A percentile compares a stretch with the other conserved stretches of the same genome.
These are phyloP conservation scores for Rhyacophila brunnea DNA, from an alignment of 1,140 invertebrate species.

Conservation along the genomic window DNA sequence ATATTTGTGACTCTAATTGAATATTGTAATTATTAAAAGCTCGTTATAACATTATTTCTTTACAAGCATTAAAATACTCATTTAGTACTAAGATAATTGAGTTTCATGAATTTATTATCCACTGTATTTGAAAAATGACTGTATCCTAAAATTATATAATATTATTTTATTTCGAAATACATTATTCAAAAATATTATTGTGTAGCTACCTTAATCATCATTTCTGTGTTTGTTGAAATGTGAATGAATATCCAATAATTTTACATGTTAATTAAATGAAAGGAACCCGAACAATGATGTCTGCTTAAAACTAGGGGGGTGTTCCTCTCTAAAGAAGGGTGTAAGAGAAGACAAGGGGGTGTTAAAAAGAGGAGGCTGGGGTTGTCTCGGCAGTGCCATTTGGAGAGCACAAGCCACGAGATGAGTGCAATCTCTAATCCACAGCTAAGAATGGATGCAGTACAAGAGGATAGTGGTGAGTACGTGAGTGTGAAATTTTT, in stretches of 20 bases:
- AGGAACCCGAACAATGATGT: slow-evolving; percentile 30
- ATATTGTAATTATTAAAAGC: too few relatives aligned
- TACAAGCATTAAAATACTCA: too few relatives aligned
- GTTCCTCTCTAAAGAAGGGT: background rate
- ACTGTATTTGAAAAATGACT: too few relatives aligned
- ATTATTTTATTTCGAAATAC: too few relatives aligned
- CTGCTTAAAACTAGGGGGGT: background rate
- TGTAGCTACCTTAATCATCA: too few relatives aligned
- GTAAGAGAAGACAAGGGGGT: background rate
- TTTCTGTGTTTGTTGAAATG: too few relatives aligned
- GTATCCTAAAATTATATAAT: too few relatives aligned
- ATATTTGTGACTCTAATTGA: too few relatives aligned
- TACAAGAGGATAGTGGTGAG: slow-evolving; percentile 7
- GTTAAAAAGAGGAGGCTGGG: background rate
- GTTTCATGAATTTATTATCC: too few relatives aligned
- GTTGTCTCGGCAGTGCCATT: slow-evolving; percentile 27
- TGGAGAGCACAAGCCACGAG: slow-evolving; percentile 31
- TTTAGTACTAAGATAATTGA: too few relatives aligned
- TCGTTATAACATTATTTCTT: too few relatives aligned
- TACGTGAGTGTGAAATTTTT: background rate
- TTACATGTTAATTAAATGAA: slow-evolving; percentile 30
- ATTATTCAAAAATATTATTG: too few relatives aligned
- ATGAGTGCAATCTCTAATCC: slow-evolving; percentile 37
- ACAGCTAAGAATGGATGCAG: slow-evolving; percentile 33
- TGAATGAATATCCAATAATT: background rate